A percentile compares a stretch with the other conserved stretches of the same genome.
Evolutionary conservation across 2,113 vertebrate genomes (phyloP).

Genomic region (Rhynchopsitta pachyrhyncha): DNA sequence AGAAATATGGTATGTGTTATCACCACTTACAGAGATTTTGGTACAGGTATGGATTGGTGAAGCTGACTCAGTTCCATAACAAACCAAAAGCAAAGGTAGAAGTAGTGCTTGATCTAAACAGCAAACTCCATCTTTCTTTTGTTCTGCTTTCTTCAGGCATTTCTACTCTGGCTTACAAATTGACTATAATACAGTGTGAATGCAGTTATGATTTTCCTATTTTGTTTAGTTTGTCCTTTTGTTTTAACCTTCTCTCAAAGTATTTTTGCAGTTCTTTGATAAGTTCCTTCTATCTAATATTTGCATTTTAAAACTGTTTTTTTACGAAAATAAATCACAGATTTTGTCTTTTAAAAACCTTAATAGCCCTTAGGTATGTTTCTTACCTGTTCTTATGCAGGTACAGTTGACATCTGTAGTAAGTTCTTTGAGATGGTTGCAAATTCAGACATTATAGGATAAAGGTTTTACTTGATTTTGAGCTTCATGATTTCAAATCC

Average conservation of each 20-base stretch:
- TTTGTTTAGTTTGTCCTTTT: background rate
- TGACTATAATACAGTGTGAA: background rate
- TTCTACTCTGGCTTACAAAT: background rate
- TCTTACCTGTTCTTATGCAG: background rate
- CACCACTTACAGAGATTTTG: background rate
- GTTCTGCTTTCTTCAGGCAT: background rate
- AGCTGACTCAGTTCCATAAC: background rate
- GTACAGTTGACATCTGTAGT: background rate
- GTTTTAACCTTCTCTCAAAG: background rate
- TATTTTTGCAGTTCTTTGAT: background rate
- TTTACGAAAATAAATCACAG: background rate
- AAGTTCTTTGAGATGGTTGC: background rate
- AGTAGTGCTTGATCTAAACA: background rate
- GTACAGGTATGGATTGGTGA: background rate
- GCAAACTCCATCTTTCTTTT: background rate
- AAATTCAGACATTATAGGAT: background rate
- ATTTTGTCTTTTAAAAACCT: background rate
- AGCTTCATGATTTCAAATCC: background rate
- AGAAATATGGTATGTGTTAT: background rate
- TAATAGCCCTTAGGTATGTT: background rate
- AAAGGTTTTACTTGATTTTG: background rate
- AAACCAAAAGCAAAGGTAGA: background rate
- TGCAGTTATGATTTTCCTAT: background rate
- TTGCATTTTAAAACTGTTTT: background rate
- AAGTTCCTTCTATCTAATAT: background rate